A percentile compares a stretch with the other conserved stretches of the same genome.
phyloP scores from a whole-genome alignment of 2,113 vertebrate species.

The Xiphophorus maculatus region DNA sequence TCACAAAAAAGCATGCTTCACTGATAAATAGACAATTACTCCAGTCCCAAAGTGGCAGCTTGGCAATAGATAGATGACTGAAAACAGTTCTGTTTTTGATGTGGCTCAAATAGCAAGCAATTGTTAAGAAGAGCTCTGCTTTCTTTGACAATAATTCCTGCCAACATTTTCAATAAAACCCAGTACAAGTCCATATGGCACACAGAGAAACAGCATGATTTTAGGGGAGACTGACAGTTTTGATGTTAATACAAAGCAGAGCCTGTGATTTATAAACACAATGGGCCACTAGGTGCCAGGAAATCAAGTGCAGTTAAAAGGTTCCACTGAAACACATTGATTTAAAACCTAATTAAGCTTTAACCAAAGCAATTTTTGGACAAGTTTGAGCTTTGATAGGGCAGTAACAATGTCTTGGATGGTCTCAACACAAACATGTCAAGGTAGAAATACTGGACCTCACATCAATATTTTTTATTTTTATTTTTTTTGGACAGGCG shows the following conservation, averaged over 20 bases:
- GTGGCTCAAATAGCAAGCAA: conserved; percentile 39
- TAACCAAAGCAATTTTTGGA: conserved; percentile 14
- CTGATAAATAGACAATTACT: conserved; percentile 22
- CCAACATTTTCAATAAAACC: conserved; percentile 34
- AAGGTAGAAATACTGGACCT: not conserved
- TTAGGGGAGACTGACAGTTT: conserved; percentile 40
- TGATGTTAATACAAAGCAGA: conserved; percentile 57
- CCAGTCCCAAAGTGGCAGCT: conserved; percentile 33
- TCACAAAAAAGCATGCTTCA: conserved; percentile 21
- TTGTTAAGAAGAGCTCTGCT: conserved; percentile 47
- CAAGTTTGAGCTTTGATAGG: conserved; percentile 20
- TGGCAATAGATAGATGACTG: conserved; percentile 42
- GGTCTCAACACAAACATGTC: not conserved
- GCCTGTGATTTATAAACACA: conserved; percentile 34
- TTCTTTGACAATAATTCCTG: conserved; percentile 47
- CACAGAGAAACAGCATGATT: conserved; percentile 40
- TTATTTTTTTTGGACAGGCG: not conserved
- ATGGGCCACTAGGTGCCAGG: conserved; percentile 37
- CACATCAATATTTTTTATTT: not conserved
- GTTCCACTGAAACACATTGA: conserved; percentile 23
- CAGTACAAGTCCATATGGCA: conserved; percentile 44
- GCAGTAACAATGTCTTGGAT: not conserved
- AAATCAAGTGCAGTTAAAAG: conserved; percentile 27
- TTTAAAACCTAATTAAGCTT: conserved; percentile 42
- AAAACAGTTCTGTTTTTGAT: conserved; percentile 57